These are phyloP conservation scores for Pogonocichla stellata DNA, from an alignment of 2,113 vertebrate species.

Conservation along the genomic window DNA sequence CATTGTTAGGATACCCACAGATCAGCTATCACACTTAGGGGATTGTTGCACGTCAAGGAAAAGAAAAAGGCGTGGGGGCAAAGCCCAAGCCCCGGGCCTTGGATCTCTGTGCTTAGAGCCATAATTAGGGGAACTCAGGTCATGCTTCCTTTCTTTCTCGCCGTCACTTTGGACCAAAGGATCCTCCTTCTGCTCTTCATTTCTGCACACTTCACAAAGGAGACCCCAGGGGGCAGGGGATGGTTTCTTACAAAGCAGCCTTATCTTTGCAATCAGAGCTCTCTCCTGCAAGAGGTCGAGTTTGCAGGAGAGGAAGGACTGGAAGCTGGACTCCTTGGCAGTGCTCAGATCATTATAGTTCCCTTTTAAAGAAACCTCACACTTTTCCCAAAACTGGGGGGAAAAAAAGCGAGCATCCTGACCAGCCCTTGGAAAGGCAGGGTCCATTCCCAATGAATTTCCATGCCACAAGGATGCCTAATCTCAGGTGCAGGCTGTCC, in stretches of 20 bases:
- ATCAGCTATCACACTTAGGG: not conserved
- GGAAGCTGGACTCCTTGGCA: not conserved
- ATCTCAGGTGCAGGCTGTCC: not conserved
- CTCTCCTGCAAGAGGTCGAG: not conserved
- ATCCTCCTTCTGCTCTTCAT: constrained; percentile 43
- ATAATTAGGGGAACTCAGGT: constrained; percentile 47
- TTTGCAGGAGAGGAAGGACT: not conserved
- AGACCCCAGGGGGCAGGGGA: constrained; percentile 37
- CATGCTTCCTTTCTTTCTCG: constrained; percentile 12
- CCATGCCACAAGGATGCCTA: not conserved
- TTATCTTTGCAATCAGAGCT: constrained; percentile 16
- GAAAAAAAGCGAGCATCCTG: not conserved
- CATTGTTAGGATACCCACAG: constrained; percentile 7
- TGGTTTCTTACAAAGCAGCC: constrained; percentile 22
- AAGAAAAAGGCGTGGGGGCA: not conserved
- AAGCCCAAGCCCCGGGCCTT: not conserved
- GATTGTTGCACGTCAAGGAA: constrained; percentile 19
- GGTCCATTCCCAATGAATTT: not conserved
- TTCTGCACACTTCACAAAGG: constrained; percentile 47
- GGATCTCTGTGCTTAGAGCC: not conserved
- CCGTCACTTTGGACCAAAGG: constrained; percentile 57
- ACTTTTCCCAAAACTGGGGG: not conserved
- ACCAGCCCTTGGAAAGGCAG: not conserved
- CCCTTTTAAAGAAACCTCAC: not conserved
- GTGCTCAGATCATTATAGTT: not conserved